phyloP scores from a whole-genome alignment of 1,140 invertebrate genomes.

The Euschistus heros region DNA sequence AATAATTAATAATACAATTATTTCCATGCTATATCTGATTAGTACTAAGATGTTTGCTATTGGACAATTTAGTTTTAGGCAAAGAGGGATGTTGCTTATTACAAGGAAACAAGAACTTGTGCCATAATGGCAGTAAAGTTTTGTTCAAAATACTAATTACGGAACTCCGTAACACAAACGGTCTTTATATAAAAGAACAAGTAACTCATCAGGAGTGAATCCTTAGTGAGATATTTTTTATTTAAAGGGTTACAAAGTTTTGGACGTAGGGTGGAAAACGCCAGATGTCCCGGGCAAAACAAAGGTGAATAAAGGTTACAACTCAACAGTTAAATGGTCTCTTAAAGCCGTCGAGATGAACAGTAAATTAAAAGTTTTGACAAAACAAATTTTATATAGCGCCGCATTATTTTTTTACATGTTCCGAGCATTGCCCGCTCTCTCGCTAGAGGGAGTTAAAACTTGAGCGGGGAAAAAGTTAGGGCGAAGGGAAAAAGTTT shows the following conservation, averaged over 20 bases:
- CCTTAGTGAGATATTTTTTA: too few species aligned
- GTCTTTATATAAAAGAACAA: too few species aligned
- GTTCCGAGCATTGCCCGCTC: neutral
- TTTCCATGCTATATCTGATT: too few species aligned
- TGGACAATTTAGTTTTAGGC: too few species aligned
- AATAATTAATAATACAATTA: too few species aligned
- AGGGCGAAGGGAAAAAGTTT: neutral
- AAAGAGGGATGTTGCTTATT: too few species aligned
- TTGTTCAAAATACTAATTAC: too few species aligned
- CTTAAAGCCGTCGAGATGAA: neutral
- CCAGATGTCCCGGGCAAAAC: neutral
- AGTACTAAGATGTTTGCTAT: too few species aligned
- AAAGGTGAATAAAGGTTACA: constrained; percentile 8
- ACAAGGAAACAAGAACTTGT: too few species aligned
- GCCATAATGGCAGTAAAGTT: too few species aligned
- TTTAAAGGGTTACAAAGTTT: neutral
- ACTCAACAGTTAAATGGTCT: constrained; percentile 2
- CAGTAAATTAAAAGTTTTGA: constrained; percentile 9
- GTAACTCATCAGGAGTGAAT: too few species aligned
- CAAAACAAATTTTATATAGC: constrained; percentile 10
- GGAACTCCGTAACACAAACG: too few species aligned
- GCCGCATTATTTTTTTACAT: constrained; percentile 8
- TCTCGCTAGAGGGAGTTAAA: neutral
- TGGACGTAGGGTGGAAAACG: neutral
- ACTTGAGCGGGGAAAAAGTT: constrained; percentile 4